Evolutionary conservation across 2,888 invertebrate genomes (phyloP), one percentile per base, ranked within the genome.

Genomic region (Argynnis bischoffii): DNA sequence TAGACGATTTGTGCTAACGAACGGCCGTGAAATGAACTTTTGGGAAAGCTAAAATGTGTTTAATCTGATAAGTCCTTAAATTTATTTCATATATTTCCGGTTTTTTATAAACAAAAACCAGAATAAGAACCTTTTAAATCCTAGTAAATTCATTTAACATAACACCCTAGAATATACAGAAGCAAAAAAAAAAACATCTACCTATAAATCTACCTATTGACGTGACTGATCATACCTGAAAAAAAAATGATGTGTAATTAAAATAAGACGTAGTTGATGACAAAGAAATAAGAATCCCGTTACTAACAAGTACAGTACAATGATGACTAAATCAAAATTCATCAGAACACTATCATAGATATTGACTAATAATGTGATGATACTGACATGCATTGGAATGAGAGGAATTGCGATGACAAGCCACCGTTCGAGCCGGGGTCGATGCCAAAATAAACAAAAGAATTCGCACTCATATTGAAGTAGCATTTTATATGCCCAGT

Each of bases 401-500:
- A 18, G 66, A 64, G 61, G 35, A 41, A 41, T 70, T 56, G 47
- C 35, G 53, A 64, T 53, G 70, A 64, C 63, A 55, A 21, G 51
- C 31, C 59, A 41, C 50, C 31, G 57, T 66, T 31, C 46, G 64
- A 46, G 68, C 57, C 69, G 73, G 74, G 76, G 70, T 55, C 69
- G 64, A 53, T 67, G 74, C 77, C 76, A 75, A 75, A 72, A 69
- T 66, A 71, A 59, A 67, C 65, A 67, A 71, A 75, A 72, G 68
- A 75, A 67, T 66, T 65, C 63, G 53, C 70, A 69, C 70, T 73
- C 65, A 66, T 66, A 74, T 75, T 69, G 75, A 73, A 77, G 81
- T 81, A 80, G 77, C 82, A 82, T 84, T 85, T 86, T 85, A 84
- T 76, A 71, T 72, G 76, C 74, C 78, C 77, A 78, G 86, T 77